These are phyloP conservation scores for Vidua macroura DNA, from an alignment of 2,113 vertebrate species.

Conservation along the genomic window DNA sequence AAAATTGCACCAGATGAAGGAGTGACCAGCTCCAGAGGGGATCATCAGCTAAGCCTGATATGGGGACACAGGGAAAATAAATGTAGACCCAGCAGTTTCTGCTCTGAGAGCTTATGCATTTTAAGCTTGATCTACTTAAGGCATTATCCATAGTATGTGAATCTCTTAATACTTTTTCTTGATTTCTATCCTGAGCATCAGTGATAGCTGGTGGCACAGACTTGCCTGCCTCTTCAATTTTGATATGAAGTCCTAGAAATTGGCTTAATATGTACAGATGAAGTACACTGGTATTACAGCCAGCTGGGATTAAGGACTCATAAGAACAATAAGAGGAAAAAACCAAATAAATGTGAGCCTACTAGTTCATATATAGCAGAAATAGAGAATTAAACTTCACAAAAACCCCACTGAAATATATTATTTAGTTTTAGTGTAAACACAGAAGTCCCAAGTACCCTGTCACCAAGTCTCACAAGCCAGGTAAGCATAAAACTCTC, in stretches of 20 bases:
- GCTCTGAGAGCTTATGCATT: neutral
- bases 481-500: neutral
- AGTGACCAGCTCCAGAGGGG: neutral
- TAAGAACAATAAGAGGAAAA: neutral
- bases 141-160: neutral
- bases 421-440: neutral
- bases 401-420: neutral
- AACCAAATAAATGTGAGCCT: neutral
- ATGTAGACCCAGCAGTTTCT: neutral
- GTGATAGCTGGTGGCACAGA: neutral
- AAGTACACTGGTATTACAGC: neutral
- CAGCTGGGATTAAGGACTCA: neutral
- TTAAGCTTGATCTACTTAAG: slow-evolving; percentile 11
- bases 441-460: neutral
- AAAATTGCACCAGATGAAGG: neutral
- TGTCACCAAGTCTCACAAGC: neutral
- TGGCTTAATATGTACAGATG: neutral
- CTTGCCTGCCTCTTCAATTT: neutral
- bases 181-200: neutral
- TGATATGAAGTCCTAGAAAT: neutral
- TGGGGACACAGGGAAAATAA: neutral
- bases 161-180: neutral
- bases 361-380: neutral
- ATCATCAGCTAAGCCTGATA: neutral
- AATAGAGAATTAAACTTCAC: neutral